Base-by-base conservation (phyloP, 92 coral and sea anemone species). In the Zoanthus sociatus region DNA sequence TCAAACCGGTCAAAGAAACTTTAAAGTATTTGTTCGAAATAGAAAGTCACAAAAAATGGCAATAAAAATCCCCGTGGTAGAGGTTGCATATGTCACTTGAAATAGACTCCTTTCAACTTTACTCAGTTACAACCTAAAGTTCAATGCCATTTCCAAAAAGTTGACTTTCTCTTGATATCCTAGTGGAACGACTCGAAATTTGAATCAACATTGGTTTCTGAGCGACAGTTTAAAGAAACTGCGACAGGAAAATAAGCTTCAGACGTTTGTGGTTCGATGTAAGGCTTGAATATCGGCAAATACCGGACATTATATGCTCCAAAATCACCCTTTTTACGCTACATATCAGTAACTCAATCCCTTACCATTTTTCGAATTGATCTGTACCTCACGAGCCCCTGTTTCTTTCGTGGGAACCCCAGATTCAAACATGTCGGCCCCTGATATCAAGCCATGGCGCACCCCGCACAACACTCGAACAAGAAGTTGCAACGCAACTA, bases 361-460 rank as follows among this genome's bases (percentile, higher is more conserved):
- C 85, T 81, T 67, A 81, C 85, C 85, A 18, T 47, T 63, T 81
- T 20, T 68, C 21, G 15, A 44, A 46, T 58, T 47, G 46, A 45
- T 63, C 3, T 47, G 30, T 13, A 48, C 20, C 20, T 67, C 13
- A 63, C 53, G 14, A 66, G 85, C 85, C 85, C 85, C 85, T 81
- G 85, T 71, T 64, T 81, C 75, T 64, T 81, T 64, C 13, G 13
- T 88, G 99, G 99, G 99, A 96, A 82, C 99, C 99, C 99, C 99
- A 67, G 85, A 21, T 93, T 92, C 82, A 93, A 93, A 90, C 90
- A 84, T 91, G 94, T 92, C 91, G 79, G 99, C 95, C 99, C 99
- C 99, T 97, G 97, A 92, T 88, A 90, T 98, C 98, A 94, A 90
- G 91, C 94, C 94, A 88, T 94, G 97, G 97, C 94, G 94, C 98